Conservation (phyloP, 1,140 invertebrate genomes). For the Leptinotarsa lineolata region DNA sequence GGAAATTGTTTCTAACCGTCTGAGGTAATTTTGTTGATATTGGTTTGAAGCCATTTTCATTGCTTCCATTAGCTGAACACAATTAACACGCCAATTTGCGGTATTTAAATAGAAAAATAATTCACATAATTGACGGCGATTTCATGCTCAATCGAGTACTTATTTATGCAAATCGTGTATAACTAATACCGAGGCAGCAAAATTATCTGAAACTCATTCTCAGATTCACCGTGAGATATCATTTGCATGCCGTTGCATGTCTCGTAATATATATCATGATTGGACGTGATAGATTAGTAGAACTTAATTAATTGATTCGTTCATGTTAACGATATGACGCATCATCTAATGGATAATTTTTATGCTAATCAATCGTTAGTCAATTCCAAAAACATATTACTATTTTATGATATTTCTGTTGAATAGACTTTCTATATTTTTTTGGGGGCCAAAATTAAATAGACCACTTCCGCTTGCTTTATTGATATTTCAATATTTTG, state of each 20-base stretch:
- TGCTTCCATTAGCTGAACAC: not conserved
- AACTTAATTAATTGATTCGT: not conserved
- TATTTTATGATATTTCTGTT: too few relatives aligned
- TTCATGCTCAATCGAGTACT: not conserved
- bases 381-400: too few relatives aligned
- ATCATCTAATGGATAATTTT: not conserved
- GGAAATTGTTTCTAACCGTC: too few relatives aligned
- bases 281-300: not conserved
- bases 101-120: not conserved
- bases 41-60: not conserved
- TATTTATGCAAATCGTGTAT: not conserved
- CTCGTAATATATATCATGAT: not conserved
- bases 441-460: too few relatives aligned
- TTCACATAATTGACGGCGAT: slow-evolving; percentile 2
- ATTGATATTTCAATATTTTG: too few relatives aligned
- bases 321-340: not conserved
- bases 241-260: not conserved
- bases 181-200: not conserved
- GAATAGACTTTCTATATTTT: too few relatives aligned
- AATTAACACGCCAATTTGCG: not conserved
- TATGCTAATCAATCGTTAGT: too few relatives aligned
- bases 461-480: too few relatives aligned
- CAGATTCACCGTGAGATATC: not conserved
- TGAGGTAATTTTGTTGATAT: not conserved
- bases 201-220: not conserved